phyloP scores from a whole-genome alignment of 2,888 invertebrate genomes.

The Tetanocera ferruginea region DNA sequence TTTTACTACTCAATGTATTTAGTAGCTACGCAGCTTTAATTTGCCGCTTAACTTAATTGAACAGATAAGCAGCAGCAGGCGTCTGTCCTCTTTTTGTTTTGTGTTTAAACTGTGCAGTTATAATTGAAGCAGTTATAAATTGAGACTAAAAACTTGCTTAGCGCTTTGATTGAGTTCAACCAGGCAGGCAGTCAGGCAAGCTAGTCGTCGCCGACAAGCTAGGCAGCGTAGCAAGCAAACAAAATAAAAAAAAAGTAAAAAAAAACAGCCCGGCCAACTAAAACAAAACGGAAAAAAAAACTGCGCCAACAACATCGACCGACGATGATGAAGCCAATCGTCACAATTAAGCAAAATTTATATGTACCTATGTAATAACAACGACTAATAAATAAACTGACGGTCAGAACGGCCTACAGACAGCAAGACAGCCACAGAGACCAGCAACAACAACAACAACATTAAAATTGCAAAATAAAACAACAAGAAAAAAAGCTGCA shows the following conservation, averaged over 20 bases:
- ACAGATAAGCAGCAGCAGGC: background rate
- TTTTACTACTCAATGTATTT: too few species aligned
- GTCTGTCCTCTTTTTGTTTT: background rate
- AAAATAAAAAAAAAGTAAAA: constrained; percentile 34
- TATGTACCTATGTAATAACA: constrained; percentile 27
- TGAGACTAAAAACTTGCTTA: constrained; percentile 66
- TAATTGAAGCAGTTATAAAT: constrained; percentile 65
- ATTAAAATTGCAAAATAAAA: background rate
- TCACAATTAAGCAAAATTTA: constrained; percentile 40
- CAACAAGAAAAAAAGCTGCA: constrained; percentile 24
- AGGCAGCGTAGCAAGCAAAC: constrained; percentile 31
- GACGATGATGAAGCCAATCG: constrained; percentile 31
- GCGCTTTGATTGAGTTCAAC: constrained; percentile 65
- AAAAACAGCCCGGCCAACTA: constrained; percentile 12
- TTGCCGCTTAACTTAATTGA: too few species aligned
- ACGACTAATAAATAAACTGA: constrained; percentile 25
- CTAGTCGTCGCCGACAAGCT: constrained; percentile 6
- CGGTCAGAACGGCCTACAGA: constrained; percentile 5
- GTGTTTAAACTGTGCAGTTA: constrained; percentile 49
- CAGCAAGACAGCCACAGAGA: background rate
- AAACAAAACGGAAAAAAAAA: constrained; percentile 15
- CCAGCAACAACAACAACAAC: constrained; percentile 4
- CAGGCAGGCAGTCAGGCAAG: constrained; percentile 46
- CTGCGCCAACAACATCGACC: constrained; percentile 37
- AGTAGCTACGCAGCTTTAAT: too few species aligned